phyloP scores from a whole-genome alignment of 1,140 invertebrate genomes.

The Drosophila watanabei region DNA sequence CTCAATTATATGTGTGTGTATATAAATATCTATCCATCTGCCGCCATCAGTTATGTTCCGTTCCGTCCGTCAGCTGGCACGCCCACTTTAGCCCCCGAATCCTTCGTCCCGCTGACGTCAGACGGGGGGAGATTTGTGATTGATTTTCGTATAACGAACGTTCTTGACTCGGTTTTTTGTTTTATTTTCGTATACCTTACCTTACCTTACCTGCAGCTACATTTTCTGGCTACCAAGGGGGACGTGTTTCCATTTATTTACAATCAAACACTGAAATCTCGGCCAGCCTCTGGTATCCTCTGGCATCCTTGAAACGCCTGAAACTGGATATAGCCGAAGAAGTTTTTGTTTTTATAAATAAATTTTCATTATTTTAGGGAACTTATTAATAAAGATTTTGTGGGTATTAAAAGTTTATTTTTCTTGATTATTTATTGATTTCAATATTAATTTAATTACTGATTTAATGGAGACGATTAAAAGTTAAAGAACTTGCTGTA shows the following conservation, averaged over 20 bases:
- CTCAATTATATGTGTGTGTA: constrained; percentile 45
- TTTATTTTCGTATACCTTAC: constrained; percentile 11
- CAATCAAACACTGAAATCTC: background rate
- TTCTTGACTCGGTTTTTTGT: constrained; percentile 15
- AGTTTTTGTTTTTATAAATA: background rate
- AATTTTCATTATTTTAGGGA: background rate
- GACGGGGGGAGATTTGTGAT: constrained; percentile 42
- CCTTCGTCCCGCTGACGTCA: constrained; percentile 48
- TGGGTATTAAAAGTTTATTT: background rate
- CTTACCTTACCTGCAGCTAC: background rate
- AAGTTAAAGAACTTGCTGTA: no score
- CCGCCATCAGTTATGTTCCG: background rate
- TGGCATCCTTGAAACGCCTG: background rate
- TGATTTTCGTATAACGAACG: constrained; percentile 52
- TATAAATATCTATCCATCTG: constrained; percentile 26
- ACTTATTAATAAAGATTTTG: background rate
- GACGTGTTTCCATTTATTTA: constrained; percentile 3
- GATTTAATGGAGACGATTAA: no score
- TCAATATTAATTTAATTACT: background rate
- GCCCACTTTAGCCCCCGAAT: constrained; percentile 4
- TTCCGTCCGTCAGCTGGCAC: background rate
- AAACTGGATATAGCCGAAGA: background rate
- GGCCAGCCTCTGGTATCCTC: background rate
- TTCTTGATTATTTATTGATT: background rate
- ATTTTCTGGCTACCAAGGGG: background rate